Evolutionary conservation across 2,797 vertebrate species (phyloP).

Genomic region (Urosaurus nigricauda): DNA sequence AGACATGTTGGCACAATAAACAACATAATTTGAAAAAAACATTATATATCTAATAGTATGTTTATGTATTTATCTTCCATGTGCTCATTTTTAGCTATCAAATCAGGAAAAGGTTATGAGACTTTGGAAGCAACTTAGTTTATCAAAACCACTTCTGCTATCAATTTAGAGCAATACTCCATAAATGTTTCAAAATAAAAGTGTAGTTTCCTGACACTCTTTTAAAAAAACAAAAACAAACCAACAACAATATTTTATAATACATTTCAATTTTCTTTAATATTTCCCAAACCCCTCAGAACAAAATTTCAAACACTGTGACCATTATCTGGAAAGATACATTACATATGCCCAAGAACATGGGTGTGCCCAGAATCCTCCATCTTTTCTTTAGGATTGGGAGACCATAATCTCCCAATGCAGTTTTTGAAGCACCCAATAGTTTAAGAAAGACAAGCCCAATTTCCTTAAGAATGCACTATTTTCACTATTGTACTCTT

Average conservation of each 20-base stretch:
- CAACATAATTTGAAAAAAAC: conserved; percentile 11
- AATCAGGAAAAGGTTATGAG: not conserved
- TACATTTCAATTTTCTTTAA: not conserved
- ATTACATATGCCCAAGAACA: not conserved
- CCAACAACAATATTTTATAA: not conserved
- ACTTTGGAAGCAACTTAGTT: not conserved
- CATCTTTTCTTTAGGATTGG: not conserved
- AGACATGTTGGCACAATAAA: conserved; percentile 51
- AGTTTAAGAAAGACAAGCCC: not conserved
- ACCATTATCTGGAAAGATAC: not conserved
- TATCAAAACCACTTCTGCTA: not conserved
- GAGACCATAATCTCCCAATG: not conserved
- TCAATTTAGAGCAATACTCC: not conserved
- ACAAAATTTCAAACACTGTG: not conserved
- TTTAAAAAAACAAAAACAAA: not conserved
- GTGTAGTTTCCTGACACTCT: not conserved
- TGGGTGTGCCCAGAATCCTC: not conserved
- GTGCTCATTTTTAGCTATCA: not conserved
- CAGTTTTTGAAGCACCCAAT: not conserved
- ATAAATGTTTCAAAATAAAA: not conserved
- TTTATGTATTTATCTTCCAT: not conserved
- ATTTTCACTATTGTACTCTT: not conserved
- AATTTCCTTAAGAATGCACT: not conserved
- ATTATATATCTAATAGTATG: not conserved
- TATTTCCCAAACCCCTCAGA: not conserved